Evolutionary conservation across 2,113 vertebrate species (phyloP).

Genomic region (Megaceryle torquata): DNA sequence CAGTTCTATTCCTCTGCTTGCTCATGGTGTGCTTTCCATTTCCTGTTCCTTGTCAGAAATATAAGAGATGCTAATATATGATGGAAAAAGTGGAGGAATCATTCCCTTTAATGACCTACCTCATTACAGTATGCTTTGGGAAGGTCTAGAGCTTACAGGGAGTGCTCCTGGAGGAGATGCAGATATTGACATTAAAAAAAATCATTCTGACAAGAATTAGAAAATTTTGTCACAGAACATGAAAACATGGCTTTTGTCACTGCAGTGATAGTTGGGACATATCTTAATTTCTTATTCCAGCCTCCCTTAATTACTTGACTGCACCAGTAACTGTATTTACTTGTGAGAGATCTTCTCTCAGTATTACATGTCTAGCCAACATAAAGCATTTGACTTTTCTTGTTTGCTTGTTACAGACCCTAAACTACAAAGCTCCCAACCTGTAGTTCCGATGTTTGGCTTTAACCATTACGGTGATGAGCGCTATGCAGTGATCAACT

Average conservation of each 20-base stretch:
- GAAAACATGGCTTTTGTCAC: background rate
- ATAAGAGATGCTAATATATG: background rate
- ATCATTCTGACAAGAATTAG: background rate
- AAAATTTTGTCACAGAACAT: background rate
- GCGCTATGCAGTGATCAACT: conserved; percentile 76
- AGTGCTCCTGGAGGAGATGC: background rate
- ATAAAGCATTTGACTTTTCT: background rate
- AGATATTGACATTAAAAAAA: background rate
- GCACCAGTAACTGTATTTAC: background rate
- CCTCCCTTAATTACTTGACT: background rate
- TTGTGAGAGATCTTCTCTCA: background rate
- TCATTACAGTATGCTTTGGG: background rate
- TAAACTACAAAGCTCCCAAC: conserved; percentile 59
- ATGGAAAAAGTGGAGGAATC: background rate
- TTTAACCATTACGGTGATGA: conserved; percentile 76
- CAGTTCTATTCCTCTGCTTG: background rate
- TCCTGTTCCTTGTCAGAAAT: background rate
- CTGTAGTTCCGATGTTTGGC: conserved; percentile 38
- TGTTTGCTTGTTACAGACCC: conserved; percentile 67
- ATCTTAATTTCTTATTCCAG: background rate
- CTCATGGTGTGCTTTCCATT: background rate
- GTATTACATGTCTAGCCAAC: background rate
- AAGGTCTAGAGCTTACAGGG: background rate
- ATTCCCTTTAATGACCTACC: background rate
- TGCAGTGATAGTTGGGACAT: background rate